phyloP scores from a whole-genome alignment of 2,888 invertebrate genomes.

The Diabrotica balteata region DNA sequence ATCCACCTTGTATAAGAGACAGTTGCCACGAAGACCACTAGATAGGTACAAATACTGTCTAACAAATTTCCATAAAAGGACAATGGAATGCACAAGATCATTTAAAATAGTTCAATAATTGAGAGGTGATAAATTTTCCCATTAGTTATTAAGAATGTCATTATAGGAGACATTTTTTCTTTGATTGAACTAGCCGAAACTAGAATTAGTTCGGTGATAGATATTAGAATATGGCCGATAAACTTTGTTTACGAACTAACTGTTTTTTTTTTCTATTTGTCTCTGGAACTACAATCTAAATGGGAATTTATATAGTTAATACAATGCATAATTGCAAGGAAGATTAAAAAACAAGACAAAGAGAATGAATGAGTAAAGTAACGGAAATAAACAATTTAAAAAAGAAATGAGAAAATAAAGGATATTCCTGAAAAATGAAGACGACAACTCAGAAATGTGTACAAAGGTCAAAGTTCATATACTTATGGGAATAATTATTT shows the following conservation, averaged over 20 bases:
- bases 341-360: too few species aligned
- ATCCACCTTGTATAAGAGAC: constrained; percentile 18
- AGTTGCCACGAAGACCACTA: constrained; percentile 32
- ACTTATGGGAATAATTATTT: too few species aligned
- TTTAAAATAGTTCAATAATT: constrained; percentile 51
- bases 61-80: constrained; percentile 48
- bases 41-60: constrained; percentile 33
- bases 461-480: too few species aligned
- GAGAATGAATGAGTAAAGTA: too few species aligned
- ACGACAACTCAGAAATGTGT: neutral
- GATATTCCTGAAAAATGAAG: too few species aligned
- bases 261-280: neutral
- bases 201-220: constrained; percentile 33
- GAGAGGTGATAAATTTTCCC: constrained; percentile 47
- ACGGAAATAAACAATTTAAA: too few species aligned
- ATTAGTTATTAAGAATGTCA: constrained; percentile 41
- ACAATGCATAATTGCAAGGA: too few species aligned
- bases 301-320: too few species aligned
- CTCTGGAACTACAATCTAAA: too few species aligned
- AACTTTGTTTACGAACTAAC: constrained; percentile 4
- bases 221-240: constrained; percentile 25
- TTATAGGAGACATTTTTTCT: constrained; percentile 32
- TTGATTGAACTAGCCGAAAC: constrained; percentile 39
- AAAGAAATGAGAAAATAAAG: too few species aligned
- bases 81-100: constrained; percentile 46